Evolutionary conservation across 2,797 vertebrate species (phyloP), one percentile per base, ranked within the genome.

Genomic region (Miichthys miiuy): DNA sequence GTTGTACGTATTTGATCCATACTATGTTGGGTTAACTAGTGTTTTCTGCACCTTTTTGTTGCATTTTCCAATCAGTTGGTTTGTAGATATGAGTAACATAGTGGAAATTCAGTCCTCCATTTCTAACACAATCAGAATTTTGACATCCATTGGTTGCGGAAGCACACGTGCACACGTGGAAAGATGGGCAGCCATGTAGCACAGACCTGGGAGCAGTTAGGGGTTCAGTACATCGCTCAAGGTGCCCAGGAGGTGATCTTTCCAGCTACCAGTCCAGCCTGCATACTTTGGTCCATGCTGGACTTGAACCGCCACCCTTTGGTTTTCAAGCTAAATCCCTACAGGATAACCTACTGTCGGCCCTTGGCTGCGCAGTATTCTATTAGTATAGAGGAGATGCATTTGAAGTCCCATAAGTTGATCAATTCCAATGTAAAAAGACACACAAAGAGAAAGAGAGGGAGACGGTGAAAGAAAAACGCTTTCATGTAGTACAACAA

Each of bases 401-500:
- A 48, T 66, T 61, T 55, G n/a, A 57, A 25, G 13, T 48, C 25
- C 12, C 16, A 41, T 3, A 11, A 13, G n/a, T 41, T 30, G 65
- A 21, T 54, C 1, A n/a, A 30, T 44, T 62, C 7, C 16, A 56
- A 42, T 47, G 8, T 68, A 47, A 17, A 23, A 27, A 38, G n/a
- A 30, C 34, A 55, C 11, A 3, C 21, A 60, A 11, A 46, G 34
- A 56, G 13, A 46, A 2, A 23, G 5, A 21, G 30, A 38, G 8
- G 16, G 20, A 34, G 30, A 30, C 30, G 30, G 17, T 0, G 0
- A 52, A 27, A 68, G 67, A 73, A 20, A 56, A 70, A 61, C 60
- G 63, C 68, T 77, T 79, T 61, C 25, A 2, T 70, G 34, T 68
- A 46, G 42, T 57, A 48, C 77, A 81, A 67, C 41, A 68, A 56